These are phyloP conservation scores for Collichthys lucidus DNA, from an alignment of 2,113 vertebrate genomes.

Conservation along the genomic window DNA sequence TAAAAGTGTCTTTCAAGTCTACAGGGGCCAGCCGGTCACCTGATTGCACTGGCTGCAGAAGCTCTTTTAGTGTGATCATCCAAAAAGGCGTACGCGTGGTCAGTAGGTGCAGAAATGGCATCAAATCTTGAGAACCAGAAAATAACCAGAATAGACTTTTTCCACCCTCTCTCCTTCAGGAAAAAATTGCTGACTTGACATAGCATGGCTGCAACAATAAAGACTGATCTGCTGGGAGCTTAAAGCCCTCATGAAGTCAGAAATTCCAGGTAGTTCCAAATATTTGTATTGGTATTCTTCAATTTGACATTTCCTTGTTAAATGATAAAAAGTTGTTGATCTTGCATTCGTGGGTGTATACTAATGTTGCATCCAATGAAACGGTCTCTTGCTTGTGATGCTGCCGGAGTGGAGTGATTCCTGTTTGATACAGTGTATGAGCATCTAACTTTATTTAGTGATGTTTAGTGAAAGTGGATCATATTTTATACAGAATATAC, in stretches of 20 bases:
- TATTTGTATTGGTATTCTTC: too few relatives aligned
- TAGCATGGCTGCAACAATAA: neutral
- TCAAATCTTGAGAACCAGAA: neutral
- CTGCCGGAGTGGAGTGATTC: too few relatives aligned
- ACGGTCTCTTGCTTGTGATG: too few relatives aligned
- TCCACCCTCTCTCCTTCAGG: neutral
- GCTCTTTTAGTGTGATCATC: conserved; percentile 2
- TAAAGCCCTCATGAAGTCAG: neutral
- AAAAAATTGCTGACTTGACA: neutral
- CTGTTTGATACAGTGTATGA: too few relatives aligned
- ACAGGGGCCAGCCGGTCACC: neutral
- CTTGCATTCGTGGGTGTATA: too few relatives aligned
- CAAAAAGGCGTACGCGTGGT: neutral
- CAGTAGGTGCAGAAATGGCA: neutral
- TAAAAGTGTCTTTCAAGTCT: conserved; percentile 26
- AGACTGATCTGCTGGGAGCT: neutral
- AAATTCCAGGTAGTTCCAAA: too few relatives aligned
- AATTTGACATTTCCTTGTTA: too few relatives aligned
- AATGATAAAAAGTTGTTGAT: too few relatives aligned
- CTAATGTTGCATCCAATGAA: too few relatives aligned
- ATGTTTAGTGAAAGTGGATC: too few relatives aligned
- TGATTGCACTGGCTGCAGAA: neutral
- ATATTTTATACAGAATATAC: too few relatives aligned
- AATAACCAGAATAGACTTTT: neutral
- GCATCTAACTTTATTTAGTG: too few relatives aligned